Conservation (phyloP, 2,113 vertebrate species). For the Microtus montanus region DNA sequence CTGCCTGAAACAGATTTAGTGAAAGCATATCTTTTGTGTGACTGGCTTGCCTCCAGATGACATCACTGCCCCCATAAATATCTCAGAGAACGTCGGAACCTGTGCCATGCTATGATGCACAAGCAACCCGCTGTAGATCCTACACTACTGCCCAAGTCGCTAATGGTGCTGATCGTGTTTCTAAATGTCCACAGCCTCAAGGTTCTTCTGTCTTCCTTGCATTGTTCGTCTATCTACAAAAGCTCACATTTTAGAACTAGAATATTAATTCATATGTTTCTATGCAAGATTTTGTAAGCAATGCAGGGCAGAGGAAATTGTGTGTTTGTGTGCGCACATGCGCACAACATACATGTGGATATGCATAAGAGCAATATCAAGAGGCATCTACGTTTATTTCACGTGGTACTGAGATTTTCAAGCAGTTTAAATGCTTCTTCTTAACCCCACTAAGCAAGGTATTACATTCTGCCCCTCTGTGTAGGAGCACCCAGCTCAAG, state of each 20-base stretch:
- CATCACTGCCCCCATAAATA: constrained; percentile 32
- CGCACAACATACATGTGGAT: too few species aligned
- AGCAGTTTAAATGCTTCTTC: background rate
- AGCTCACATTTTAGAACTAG: background rate
- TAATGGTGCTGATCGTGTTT: background rate
- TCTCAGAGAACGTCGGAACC: background rate
- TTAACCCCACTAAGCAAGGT: background rate
- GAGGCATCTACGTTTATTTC: background rate
- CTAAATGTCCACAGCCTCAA: background rate
- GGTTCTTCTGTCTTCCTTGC: background rate
- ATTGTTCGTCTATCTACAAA: background rate
- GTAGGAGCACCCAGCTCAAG: background rate
- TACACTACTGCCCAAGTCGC: background rate
- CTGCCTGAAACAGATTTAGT: constrained; percentile 48
- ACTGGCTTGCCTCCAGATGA: constrained; percentile 46
- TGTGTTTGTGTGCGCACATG: background rate
- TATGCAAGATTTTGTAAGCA: background rate
- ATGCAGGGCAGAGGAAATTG: background rate
- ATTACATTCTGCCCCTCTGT: background rate
- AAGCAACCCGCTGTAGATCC: background rate
- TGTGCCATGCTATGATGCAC: background rate
- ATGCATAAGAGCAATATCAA: background rate
- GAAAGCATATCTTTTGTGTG: background rate
- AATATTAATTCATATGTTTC: background rate
- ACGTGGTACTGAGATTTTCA: background rate